Conservation (phyloP, 2,113 vertebrate species). For the Halichoeres trimaculatus region DNA sequence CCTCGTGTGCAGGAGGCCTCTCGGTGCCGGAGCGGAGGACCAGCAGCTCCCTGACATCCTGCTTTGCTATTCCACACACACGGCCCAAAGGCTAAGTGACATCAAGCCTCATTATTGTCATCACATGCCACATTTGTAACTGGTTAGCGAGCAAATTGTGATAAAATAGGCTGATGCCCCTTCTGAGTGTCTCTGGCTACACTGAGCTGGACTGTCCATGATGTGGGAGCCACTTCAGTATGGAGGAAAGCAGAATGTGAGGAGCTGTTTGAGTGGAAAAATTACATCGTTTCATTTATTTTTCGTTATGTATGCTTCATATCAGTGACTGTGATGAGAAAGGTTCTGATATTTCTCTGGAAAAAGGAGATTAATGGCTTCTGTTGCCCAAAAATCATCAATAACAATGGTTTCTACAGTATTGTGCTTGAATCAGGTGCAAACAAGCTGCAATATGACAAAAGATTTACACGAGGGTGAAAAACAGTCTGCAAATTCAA, state of each 20-base stretch:
- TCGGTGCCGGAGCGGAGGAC: constrained; percentile 62
- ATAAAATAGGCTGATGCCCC: constrained; percentile 88
- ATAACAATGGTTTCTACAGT: background rate
- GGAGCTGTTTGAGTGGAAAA: constrained; percentile 8
- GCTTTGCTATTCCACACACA: constrained; percentile 88
- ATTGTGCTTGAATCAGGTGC: background rate
- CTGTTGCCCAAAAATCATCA: constrained; percentile 3
- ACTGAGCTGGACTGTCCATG: constrained; percentile 77
- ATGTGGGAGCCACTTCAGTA: constrained; percentile 30
- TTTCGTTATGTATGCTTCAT: background rate
- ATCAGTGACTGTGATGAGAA: background rate
- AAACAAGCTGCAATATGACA: background rate
- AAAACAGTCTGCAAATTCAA: background rate
- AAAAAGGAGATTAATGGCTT: constrained; percentile 11
- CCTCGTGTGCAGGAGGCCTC: constrained; percentile 68
- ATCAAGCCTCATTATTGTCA: constrained; percentile 95
- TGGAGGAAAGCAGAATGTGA: constrained; percentile 15
- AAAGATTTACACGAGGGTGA: too few relatives aligned
- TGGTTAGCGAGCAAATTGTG: constrained; percentile 92
- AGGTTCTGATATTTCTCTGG: background rate
- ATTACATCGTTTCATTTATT: background rate
- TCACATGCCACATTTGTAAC: constrained; percentile 95
- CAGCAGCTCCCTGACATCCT: constrained; percentile 67
- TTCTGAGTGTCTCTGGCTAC: constrained; percentile 78
- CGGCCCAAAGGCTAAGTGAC: constrained; percentile 87